Evolutionary conservation across 2,888 invertebrate species (phyloP), one percentile per base, ranked within the genome.

Genomic region (Biston stratarius): DNA sequence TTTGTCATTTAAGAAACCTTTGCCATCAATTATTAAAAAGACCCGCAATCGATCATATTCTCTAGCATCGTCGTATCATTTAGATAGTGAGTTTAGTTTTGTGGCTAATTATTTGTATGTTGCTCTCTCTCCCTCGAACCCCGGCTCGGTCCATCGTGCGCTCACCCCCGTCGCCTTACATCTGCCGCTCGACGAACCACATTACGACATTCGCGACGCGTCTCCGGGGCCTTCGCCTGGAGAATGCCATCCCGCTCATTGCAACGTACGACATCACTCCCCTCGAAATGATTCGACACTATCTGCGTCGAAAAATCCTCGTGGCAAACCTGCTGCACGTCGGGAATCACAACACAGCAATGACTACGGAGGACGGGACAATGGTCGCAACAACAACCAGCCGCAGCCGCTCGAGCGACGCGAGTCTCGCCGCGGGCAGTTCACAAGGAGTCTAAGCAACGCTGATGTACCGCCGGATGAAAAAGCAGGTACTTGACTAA

Each of bases 391-490:
- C 86, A 95, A 84, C 84, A 86, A 86, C 64, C 91, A 94, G 72
- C 94, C 92, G 70, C 95, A 95, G 62, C 93, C 90, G 14, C 77
- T 93, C 52, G 94, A 94, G 67, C 82, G 95, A 70, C 95, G 95
- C 59, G 95, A 95, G 69, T 95, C 94, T 5, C 90, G 93, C 80
- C 95, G 90, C 82, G 95, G 86, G 77, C 95, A 90, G 83, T 97
- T 97, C 84, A 96, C 97, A 64, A 95, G 97, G 79, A 97, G 97
- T 90, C 94, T 97, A 74, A 97, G 97, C 80, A 97, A 97, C 87
- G 96, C 97, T 33, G 97, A 97, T 82, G 96, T 96, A 58, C 97
- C 97, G 44, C 95, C 96, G 10, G 98, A 97, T 81, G 98, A 98
- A 87, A 97, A 98, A 96, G 96, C 90, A 87, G 94, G 94, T 47